Conservation (phyloP, 2,797 vertebrate genomes). For the Alcedo atthis region DNA sequence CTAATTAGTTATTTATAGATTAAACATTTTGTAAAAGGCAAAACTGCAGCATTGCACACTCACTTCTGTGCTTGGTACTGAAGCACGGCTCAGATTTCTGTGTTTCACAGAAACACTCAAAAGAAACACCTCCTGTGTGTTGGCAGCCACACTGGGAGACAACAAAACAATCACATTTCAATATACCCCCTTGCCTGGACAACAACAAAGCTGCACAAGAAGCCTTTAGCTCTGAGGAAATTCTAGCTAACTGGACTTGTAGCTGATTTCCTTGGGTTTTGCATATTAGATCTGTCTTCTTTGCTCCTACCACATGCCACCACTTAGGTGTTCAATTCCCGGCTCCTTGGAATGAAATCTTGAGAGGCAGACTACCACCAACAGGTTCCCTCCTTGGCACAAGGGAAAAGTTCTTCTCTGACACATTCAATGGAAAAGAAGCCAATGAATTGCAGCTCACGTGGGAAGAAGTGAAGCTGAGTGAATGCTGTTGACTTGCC, state of each 20-base stretch:
- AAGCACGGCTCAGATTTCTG: not conserved
- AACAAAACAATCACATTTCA: not conserved
- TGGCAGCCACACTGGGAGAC: not conserved
- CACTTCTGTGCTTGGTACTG: not conserved
- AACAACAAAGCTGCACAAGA: not conserved
- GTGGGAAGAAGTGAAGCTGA: not conserved
- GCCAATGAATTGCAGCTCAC: not conserved
- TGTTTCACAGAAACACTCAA: not conserved
- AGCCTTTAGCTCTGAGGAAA: not conserved
- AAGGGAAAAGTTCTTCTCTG: not conserved
- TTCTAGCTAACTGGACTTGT: not conserved
- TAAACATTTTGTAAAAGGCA: not conserved
- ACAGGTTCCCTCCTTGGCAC: not conserved
- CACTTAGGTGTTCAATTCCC: not conserved
- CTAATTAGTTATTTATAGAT: slow-evolving; percentile 30
- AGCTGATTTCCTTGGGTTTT: not conserved
- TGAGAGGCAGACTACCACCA: not conserved
- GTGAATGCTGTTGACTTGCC: not conserved
- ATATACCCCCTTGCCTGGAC: not conserved
- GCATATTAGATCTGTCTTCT: not conserved
- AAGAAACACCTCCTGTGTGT: not conserved
- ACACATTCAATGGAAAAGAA: not conserved
- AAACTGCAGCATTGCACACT: not conserved
- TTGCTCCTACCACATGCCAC: not conserved
- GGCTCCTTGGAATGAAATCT: not conserved